Conservation (phyloP, 2,888 invertebrate genomes). For the Polymixis flavicincta region DNA sequence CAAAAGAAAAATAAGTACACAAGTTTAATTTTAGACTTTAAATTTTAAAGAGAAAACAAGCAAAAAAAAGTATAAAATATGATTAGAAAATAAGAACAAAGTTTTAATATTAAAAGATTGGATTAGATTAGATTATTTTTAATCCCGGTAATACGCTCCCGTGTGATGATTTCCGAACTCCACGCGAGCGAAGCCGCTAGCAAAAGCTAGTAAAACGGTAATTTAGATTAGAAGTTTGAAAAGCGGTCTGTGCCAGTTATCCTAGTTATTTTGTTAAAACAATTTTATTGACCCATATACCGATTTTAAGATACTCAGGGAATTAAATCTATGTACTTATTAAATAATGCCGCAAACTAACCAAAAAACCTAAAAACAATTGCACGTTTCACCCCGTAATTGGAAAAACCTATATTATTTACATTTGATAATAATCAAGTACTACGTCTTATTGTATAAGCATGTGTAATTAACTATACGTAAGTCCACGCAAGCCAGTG, state of each 20-base stretch:
- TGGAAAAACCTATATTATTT: constrained; percentile 45
- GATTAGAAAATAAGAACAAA: too few species aligned
- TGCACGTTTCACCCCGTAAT: constrained; percentile 17
- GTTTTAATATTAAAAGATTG: too few species aligned
- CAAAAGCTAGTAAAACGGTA: background rate
- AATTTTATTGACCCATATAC: background rate
- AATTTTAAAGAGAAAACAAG: too few species aligned
- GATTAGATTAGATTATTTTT: too few species aligned
- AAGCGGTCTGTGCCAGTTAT: background rate
- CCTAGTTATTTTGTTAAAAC: background rate
- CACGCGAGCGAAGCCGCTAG: too few species aligned
- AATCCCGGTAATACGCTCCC: too few species aligned
- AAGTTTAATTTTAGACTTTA: too few species aligned
- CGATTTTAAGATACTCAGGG: background rate
- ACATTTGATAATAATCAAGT: constrained; percentile 35
- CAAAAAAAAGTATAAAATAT: too few species aligned
- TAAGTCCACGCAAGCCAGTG: constrained; percentile 39
- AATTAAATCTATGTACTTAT: background rate
- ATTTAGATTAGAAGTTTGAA: constrained; percentile 1
- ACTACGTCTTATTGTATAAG: constrained; percentile 24
- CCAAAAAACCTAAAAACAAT: background rate
- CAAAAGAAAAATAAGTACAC: too few species aligned
- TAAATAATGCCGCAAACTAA: background rate
- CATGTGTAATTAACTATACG: constrained; percentile 36
- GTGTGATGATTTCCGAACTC: too few species aligned